Evolutionary conservation across 2,113 vertebrate species (phyloP), one percentile per base, ranked within the genome.

Genomic region (Petroica traversi): DNA sequence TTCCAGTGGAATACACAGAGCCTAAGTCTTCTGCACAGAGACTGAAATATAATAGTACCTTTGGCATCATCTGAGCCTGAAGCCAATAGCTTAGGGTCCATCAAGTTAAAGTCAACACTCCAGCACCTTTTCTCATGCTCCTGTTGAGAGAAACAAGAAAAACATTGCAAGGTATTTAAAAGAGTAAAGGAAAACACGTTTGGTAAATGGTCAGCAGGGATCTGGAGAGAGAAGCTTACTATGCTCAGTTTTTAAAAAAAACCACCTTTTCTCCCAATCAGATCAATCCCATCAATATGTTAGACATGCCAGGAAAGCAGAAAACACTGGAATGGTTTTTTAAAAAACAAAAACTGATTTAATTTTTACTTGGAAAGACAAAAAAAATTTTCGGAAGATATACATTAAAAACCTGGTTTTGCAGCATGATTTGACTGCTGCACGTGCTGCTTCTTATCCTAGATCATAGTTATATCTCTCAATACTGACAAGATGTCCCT

Each of bases 41-140:
- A 74, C 3, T 61, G 61, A 48, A 57, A 74, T 68, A 43, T 34
- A 93, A 33, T 79, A 92, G n/a, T 98, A 99, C 99, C 99, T 99
- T 99, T 99, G 94, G 99, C 99, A 95, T 99, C 99, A 98, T 99
- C 99, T 93, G 99, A 99, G 91, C 99, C 99, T 26, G 99, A 99
- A 80, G 99, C 99, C 97, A 99, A 98, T 24, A 99, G 98, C 96
- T 99, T 99, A 33, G 99, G 99, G 97, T 99, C 99, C 99, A 99
- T 99, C 92, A 99, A 98, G 95, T 99, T 99, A 92, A 99, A 99
- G 97, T 99, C 99, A 57, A 99, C 99, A 92, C 99, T 99, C 99
- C 99, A 99, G 97, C 99, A 99, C 72, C 99, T 98, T 96, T 99
- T 99, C 97, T 99, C 99, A 96, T 99, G 99, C 68, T 99, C 99